Conservation (phyloP, 2,113 vertebrate species). For the Pomatorhinus ruficollis region DNA sequence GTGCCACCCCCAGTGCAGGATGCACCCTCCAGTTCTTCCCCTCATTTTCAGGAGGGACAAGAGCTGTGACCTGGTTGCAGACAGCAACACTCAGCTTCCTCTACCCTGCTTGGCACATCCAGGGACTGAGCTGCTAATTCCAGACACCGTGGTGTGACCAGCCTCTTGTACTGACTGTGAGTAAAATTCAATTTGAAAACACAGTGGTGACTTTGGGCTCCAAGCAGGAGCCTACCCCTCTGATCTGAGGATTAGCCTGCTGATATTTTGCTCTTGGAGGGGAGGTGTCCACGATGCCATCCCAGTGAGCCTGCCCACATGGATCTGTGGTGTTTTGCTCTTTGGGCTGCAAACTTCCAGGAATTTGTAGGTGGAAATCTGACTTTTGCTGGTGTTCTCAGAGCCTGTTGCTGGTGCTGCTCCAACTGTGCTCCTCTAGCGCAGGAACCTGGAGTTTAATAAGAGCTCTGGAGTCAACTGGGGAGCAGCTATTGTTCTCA, state of each 20-base stretch:
- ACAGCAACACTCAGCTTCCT: neutral
- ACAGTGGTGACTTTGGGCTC: rapidly evolving
- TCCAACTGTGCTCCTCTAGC: conserved; percentile 6
- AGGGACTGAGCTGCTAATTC: neutral
- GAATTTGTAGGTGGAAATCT: conserved; percentile 1
- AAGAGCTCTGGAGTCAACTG: conserved; percentile 15
- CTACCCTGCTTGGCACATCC: no score
- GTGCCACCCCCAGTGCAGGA: neutral
- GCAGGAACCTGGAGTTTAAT: neutral
- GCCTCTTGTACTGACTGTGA: neutral
- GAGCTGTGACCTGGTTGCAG: neutral
- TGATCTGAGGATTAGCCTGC: neutral
- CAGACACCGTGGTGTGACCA: neutral
- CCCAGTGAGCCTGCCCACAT: neutral
- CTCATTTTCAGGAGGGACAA: neutral
- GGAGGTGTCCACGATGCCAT: neutral
- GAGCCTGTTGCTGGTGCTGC: neutral
- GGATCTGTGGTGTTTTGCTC: neutral
- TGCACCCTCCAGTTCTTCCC: neutral
- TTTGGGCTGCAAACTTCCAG: neutral
- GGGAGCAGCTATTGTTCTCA: conserved; percentile 24
- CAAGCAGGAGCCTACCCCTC: neutral
- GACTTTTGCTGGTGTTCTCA: neutral
- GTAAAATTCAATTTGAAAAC: neutral
- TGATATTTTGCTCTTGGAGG: neutral